phyloP scores from a whole-genome alignment of 2,797 vertebrate species.

The Brachyalestes nurse region DNA sequence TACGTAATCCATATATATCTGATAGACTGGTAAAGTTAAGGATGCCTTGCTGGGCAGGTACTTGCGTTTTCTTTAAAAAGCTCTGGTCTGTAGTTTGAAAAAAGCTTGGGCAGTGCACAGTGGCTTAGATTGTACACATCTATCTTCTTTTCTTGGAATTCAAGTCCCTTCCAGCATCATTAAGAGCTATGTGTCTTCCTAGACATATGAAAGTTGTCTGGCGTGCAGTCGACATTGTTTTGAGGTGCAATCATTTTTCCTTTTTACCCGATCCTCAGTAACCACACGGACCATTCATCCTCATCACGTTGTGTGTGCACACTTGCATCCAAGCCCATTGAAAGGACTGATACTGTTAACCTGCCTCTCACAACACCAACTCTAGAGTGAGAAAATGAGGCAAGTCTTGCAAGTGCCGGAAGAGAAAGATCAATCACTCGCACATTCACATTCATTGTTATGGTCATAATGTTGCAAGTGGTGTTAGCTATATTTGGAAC shows the following conservation, averaged over 20 bases:
- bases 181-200: slow-evolving; percentile 39
- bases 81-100: neutral
- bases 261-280: neutral
- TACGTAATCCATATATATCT: neutral
- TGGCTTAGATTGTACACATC: slow-evolving; percentile 39
- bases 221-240: slow-evolving; percentile 7
- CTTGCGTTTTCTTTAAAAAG: slow-evolving; percentile 5
- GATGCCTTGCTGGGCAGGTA: neutral
- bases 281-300: neutral
- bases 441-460: slow-evolving; percentile 27
- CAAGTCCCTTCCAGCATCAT: slow-evolving; percentile 39
- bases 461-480: slow-evolving; percentile 23
- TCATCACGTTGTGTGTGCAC: neutral
- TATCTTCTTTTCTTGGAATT: slow-evolving; percentile 40
- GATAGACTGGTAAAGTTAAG: neutral
- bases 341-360: neutral
- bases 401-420: slow-evolving; percentile 26
- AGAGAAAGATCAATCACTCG: slow-evolving; percentile 9
- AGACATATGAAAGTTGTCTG: slow-evolving; percentile 30
- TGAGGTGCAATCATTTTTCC: slow-evolving; percentile 10
- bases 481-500: slow-evolving; percentile 42
- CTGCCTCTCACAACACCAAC: neutral
- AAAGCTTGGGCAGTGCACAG: slow-evolving; percentile 8
- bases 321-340: neutral
- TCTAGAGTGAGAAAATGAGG: slow-evolving; percentile 18